Percentiles rank a stretch among this genome's conserved stretches.
phyloP scores from a whole-genome alignment of 2,888 invertebrate genomes.

The Apomyelois bistriatella region DNA sequence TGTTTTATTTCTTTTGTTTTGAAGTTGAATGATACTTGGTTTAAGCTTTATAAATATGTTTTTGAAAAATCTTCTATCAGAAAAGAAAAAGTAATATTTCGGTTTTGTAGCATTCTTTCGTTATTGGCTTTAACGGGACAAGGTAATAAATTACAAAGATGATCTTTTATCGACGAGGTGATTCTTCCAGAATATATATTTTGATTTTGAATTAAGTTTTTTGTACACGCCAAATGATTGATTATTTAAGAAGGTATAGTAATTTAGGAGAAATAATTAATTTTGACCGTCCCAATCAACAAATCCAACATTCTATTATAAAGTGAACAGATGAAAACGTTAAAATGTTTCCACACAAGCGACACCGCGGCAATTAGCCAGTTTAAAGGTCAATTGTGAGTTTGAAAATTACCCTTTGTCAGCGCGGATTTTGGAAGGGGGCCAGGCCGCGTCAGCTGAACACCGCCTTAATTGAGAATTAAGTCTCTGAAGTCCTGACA shows the following conservation, averaged over 20 bases:
- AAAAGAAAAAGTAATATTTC: neutral
- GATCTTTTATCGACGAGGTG: no score
- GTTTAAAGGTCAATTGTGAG: neutral
- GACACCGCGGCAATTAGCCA: neutral
- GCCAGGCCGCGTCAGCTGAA: constrained; percentile 38
- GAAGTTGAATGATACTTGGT: constrained; percentile 1
- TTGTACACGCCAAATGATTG: no score
- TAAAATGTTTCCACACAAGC: neutral
- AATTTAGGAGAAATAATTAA: no score
- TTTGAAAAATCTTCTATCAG: neutral
- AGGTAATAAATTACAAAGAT: no score
- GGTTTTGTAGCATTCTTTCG: no score
- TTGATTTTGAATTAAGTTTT: no score
- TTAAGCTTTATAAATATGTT: neutral
- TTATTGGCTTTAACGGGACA: no score
- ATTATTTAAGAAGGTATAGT: no score
- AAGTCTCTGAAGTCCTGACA: constrained; percentile 19
- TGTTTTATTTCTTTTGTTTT: constrained; percentile 15
- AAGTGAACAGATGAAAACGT: neutral
- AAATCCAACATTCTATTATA: no score
- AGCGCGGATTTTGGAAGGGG: constrained; percentile 52
- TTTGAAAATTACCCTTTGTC: constrained; percentile 35
- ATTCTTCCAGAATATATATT: no score
- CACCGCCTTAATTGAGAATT: constrained; percentile 49
- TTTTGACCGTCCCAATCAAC: no score